A percentile compares a stretch with the other conserved stretches of the same genome.
These are phyloP conservation scores for Macrophya annulata DNA, from an alignment of 2,888 invertebrate genomes.

Conservation along the genomic window DNA sequence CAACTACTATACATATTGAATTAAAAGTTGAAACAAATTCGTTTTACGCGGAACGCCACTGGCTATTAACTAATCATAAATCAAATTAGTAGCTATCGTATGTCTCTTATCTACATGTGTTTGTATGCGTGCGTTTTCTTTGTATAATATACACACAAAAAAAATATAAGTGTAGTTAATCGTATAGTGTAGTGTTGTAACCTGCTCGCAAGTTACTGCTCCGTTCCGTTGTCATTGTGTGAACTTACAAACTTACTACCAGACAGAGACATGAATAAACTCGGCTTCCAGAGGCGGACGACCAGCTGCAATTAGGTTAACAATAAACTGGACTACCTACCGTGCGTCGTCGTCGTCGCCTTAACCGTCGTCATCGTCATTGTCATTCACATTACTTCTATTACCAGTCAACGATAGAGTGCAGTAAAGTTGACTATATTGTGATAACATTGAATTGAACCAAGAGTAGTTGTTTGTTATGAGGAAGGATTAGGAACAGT, in stretches of 20 bases:
- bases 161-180: neutral
- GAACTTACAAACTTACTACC: neutral
- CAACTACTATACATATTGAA: neutral
- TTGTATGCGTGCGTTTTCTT: neutral
- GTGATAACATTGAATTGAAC: neutral
- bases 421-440: neutral
- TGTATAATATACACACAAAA: neutral
- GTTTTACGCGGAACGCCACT: neutral
- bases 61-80: neutral
- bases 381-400: neutral
- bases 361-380: neutral
- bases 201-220: neutral
- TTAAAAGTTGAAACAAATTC: neutral
- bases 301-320: constrained; percentile 50
- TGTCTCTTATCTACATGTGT: neutral
- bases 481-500: constrained; percentile 1
- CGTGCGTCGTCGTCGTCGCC: neutral
- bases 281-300: constrained; percentile 28
- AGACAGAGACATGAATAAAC: constrained; percentile 41
- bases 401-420: neutral
- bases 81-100: neutral
- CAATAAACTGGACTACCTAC: constrained; percentile 36
- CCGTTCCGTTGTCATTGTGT: constrained; percentile 9
- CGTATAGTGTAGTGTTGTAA: constrained; percentile 1
- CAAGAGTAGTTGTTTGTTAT: neutral